phyloP scores from a whole-genome alignment of 2,888 invertebrate genomes.

The Hylaea fasciaria region DNA sequence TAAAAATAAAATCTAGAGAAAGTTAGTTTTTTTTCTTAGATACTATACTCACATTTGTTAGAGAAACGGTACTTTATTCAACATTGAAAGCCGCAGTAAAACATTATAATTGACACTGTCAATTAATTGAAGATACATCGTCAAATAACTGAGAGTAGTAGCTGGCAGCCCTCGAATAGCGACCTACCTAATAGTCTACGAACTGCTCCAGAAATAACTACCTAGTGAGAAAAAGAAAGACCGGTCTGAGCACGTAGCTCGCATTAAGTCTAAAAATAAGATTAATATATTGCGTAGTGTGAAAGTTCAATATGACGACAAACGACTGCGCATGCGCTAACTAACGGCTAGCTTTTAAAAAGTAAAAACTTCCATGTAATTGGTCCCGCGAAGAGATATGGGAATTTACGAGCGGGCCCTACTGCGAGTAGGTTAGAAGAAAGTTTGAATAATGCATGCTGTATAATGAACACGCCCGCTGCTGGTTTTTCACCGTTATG shows the following conservation, averaged over 20 bases:
- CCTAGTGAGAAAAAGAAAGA: constrained; percentile 67
- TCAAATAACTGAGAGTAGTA: constrained; percentile 17
- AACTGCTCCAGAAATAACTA: constrained; percentile 75
- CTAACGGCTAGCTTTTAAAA: constrained; percentile 61
- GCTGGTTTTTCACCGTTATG: constrained; percentile 38
- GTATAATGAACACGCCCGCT: constrained; percentile 44
- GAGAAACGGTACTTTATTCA: constrained; percentile 8
- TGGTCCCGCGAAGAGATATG: constrained; percentile 62
- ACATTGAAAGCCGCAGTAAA: constrained; percentile 16
- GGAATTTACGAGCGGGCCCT: constrained; percentile 56
- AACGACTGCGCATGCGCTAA: constrained; percentile 62
- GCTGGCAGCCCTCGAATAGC: constrained; percentile 61
- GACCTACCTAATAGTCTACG: constrained; percentile 72
- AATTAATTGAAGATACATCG: constrained; percentile 28
- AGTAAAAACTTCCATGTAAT: constrained; percentile 66
- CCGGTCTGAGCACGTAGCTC: constrained; percentile 67
- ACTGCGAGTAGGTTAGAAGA: constrained; percentile 53
- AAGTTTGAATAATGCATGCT: constrained; percentile 56
- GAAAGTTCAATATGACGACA: constrained; percentile 78
- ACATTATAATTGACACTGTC: constrained; percentile 31
- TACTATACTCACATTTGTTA: background rate
- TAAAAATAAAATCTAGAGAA: no score
- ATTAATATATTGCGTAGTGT: constrained; percentile 74
- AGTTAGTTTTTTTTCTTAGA: no score
- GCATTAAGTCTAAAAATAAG: constrained; percentile 79